Evolutionary conservation across 2,113 vertebrate species (phyloP).

Genomic region (Seriola quinqueradiata): DNA sequence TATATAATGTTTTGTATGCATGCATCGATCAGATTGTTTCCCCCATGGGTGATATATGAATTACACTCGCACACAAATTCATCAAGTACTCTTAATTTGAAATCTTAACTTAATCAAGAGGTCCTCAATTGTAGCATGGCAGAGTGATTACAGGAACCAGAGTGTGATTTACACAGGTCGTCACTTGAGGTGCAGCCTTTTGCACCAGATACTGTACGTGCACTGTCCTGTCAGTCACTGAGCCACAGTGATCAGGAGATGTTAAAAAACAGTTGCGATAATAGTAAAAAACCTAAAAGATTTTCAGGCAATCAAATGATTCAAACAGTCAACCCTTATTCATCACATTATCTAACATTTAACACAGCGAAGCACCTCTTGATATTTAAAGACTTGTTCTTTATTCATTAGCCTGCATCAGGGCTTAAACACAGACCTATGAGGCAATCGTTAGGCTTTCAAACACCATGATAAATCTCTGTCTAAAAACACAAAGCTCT

Average conservation of each 20-base stretch:
- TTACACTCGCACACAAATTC: neutral
- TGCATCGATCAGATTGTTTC: neutral
- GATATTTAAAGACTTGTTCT: no score
- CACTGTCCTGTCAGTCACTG: no score
- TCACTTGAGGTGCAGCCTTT: no score
- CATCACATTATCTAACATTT: no score
- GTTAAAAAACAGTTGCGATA: no score
- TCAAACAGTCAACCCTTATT: neutral
- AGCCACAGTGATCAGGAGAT: no score
- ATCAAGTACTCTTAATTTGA: conserved; percentile 2
- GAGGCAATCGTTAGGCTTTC: neutral
- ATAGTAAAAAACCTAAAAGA: no score
- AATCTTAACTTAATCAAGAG: neutral
- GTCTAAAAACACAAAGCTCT: neutral
- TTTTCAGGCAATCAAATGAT: neutral
- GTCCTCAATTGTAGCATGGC: neutral
- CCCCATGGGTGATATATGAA: neutral
- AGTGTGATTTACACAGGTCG: neutral
- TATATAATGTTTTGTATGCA: neutral
- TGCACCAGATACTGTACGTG: no score
- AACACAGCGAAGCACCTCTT: no score
- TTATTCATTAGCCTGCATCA: no score
- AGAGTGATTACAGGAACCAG: neutral
- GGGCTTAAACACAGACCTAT: neutral
- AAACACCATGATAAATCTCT: conserved; percentile 12